These are phyloP conservation scores for Poeciliopsis gracilis DNA, from an alignment of 2,797 vertebrate genomes.

Conservation along the genomic window DNA sequence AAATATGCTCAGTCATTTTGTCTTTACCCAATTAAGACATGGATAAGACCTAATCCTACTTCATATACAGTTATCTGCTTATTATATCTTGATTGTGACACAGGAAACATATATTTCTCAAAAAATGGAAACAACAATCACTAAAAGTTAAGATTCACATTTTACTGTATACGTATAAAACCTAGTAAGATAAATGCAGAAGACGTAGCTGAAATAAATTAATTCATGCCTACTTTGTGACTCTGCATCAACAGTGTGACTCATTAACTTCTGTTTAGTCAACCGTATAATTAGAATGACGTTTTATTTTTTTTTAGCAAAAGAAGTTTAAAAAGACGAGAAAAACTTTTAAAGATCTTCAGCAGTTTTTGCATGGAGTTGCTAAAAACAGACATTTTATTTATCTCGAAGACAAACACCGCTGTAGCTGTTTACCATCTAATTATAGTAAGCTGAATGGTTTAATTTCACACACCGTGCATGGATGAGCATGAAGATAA, in stretches of 20 bases:
- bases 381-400: background rate
- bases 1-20: background rate
- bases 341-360: conserved; percentile 17
- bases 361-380: background rate
- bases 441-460: conserved; percentile 22
- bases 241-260: conserved; percentile 21
- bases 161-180: background rate
- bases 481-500: conserved; percentile 1
- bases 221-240: conserved; percentile 31
- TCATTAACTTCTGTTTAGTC: conserved; percentile 52
- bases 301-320: conserved; percentile 2
- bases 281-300: conserved; percentile 58
- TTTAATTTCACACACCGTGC: conserved; percentile 20
- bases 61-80: background rate
- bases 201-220: conserved; percentile 22
- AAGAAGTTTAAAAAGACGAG: conserved; percentile 19
- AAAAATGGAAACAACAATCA: conserved; percentile 6
- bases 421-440: conserved; percentile 20
- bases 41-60: background rate
- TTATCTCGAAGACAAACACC: conserved; percentile 12
- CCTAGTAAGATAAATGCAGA: conserved; percentile 18
- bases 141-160: background rate
- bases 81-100: background rate
- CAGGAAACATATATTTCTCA: background rate
- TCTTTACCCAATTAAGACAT: background rate